A percentile compares a stretch with the other conserved stretches of the same genome.
These are phyloP conservation scores for Ichneumoninae sp. DNA, from an alignment of 2,888 invertebrate genomes.

Conservation along the genomic window DNA sequence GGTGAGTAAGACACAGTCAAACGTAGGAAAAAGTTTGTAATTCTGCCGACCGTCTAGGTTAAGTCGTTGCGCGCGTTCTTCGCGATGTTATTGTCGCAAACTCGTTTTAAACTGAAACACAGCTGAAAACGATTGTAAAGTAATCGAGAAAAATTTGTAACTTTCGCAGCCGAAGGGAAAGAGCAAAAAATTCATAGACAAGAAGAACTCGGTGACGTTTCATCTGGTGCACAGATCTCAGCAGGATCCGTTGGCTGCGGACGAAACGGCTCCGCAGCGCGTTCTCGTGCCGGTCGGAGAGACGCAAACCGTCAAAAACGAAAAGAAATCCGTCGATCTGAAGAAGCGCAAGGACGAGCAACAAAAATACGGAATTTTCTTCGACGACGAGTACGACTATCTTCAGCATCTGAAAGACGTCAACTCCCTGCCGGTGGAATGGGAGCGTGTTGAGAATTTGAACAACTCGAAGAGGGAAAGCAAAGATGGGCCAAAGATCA, in stretches of 20 bases:
- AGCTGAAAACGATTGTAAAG: not conserved
- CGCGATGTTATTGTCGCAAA: not conserved
- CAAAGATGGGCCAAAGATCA: constrained; percentile 82
- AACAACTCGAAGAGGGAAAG: constrained; percentile 74
- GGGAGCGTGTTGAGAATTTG: constrained; percentile 84
- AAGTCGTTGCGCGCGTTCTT: not conserved
- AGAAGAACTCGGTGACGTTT: constrained; percentile 95
- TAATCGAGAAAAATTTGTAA: not conserved
- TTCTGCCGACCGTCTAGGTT: constrained; percentile 34
- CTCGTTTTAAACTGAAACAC: not conserved
- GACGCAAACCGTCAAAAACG: constrained; percentile 70
- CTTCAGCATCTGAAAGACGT: constrained; percentile 93
- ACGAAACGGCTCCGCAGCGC: constrained; percentile 94
- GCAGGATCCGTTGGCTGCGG: constrained; percentile 94
- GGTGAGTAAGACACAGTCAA: constrained; percentile 27
- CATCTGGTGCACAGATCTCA: constrained; percentile 97
- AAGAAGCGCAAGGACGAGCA: constrained; percentile 89
- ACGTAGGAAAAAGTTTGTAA: not conserved
- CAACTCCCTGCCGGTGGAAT: constrained; percentile 85
- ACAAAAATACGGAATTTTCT: constrained; percentile 95
- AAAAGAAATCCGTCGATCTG: constrained; percentile 75
- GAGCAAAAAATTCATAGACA: constrained; percentile 94
- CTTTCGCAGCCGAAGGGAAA: constrained; percentile 86
- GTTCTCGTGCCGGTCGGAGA: constrained; percentile 89
- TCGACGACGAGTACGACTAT: constrained; percentile 98